phyloP scores from a whole-genome alignment of 2,888 invertebrate genomes.

The Heliconius ismenius region DNA sequence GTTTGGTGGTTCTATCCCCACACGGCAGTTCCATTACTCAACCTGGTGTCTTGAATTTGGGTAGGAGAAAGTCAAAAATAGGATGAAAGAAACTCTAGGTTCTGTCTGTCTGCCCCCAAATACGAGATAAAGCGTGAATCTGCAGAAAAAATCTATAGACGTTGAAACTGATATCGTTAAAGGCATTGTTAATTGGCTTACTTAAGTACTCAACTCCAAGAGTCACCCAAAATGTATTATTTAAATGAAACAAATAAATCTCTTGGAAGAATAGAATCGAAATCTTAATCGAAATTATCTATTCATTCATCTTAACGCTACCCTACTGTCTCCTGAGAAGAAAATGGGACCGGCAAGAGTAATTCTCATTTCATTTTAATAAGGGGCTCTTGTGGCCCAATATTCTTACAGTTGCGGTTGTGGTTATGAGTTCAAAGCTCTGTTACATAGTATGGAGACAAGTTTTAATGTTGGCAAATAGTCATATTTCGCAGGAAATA shows the following conservation, averaged over 20 bases:
- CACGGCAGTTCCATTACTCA: too few species aligned
- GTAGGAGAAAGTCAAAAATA: too few species aligned
- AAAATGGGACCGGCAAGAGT: conserved; percentile 1
- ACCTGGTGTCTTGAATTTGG: too few species aligned
- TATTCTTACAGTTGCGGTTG: background rate
- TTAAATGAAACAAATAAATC: conserved; percentile 23
- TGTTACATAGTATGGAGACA: background rate
- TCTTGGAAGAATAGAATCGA: background rate
- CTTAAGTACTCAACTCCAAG: background rate
- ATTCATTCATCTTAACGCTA: conserved; percentile 22
- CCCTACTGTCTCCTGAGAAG: background rate
- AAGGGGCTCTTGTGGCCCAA: background rate
- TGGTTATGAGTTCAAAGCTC: background rate
- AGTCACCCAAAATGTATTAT: background rate
- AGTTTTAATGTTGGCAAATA: background rate
- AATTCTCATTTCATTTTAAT: conserved; percentile 8
- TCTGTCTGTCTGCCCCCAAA: too few species aligned
- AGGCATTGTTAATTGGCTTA: background rate
- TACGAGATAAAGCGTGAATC: background rate
- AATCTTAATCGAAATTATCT: conserved; percentile 25
- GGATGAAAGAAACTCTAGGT: too few species aligned
- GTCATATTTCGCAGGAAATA: background rate
- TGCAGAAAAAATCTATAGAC: background rate
- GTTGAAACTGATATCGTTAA: background rate
- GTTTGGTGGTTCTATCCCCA: too few species aligned